phyloP scores from a whole-genome alignment of 2,888 invertebrate species.

The Thysanoteuthis rhombus region DNA sequence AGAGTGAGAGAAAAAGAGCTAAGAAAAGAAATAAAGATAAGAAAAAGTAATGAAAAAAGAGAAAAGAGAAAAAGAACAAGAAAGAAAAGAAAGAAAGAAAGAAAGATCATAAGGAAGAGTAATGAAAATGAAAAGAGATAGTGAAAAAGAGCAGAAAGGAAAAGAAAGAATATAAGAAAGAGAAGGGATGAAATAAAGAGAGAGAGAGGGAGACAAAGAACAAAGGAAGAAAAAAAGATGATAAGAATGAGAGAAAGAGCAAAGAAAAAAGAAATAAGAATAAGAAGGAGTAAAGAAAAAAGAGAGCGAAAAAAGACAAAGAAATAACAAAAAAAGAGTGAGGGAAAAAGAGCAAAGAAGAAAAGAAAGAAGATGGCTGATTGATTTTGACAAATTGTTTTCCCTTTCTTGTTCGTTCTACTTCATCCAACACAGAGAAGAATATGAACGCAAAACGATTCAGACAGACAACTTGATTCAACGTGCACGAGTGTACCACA shows the following conservation, averaged over 20 bases:
- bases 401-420: not conserved
- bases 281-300: not conserved
- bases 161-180: not conserved
- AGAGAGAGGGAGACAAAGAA: not conserved
- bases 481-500: not conserved
- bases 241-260: not conserved
- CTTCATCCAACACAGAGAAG: not conserved
- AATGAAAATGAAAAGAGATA: not conserved
- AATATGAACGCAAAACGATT: not conserved
- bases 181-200: not conserved
- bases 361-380: not conserved
- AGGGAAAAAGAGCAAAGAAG: not conserved
- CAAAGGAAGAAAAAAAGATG: not conserved
- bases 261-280: not conserved
- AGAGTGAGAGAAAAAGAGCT: not conserved
- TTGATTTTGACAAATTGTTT: not conserved
- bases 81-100: not conserved
- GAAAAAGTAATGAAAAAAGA: not conserved
- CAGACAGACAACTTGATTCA: constrained; percentile 12
- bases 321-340: not conserved
- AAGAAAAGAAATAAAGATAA: not conserved
- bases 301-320: not conserved
- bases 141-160: not conserved
- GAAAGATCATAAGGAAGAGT: not conserved
- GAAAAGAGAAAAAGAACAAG: not conserved